These are phyloP conservation scores for Rutilus rutilus DNA, from an alignment of 2,113 vertebrate species.

Conservation along the genomic window DNA sequence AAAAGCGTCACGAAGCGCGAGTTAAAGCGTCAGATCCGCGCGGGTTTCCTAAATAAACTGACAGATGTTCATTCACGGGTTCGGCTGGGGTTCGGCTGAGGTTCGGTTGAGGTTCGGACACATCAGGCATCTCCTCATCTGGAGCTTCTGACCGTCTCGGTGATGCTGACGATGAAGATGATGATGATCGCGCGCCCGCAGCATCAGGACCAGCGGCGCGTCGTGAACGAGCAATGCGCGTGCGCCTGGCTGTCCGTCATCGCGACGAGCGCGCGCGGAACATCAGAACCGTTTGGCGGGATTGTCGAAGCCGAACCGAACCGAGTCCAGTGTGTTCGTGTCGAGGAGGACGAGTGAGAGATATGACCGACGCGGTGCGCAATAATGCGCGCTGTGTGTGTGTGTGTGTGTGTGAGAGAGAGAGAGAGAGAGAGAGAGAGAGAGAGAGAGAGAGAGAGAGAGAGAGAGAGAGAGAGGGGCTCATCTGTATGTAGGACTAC, in stretches of 20 bases:
- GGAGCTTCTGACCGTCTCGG: conserved; percentile 34
- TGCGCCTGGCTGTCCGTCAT: conserved; percentile 64
- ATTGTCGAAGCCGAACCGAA: not conserved
- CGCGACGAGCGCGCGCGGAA: not conserved
- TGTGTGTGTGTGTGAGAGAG: conserved; percentile 60
- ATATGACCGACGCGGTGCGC: conserved; percentile 83
- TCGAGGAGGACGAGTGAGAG: not conserved
- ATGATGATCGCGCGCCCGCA: conserved; percentile 46
- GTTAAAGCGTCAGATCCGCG: not conserved
- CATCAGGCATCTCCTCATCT: conserved; percentile 27
- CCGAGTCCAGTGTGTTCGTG: not conserved
- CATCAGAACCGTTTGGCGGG: not conserved
- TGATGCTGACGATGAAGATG: conserved; percentile 25
- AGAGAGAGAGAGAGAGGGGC: conserved; percentile 26
- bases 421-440: conserved; percentile 68
- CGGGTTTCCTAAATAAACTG: not conserved
- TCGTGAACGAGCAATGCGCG: conserved; percentile 44
- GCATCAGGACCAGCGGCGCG: conserved; percentile 68
- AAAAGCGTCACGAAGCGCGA: not conserved
- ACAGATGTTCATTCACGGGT: not conserved
- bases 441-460: conserved; percentile 66
- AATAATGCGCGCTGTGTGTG: conserved; percentile 77
- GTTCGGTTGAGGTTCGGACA: not conserved
- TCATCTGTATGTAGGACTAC: conserved; percentile 79
- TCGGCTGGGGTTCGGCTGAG: not conserved